A percentile compares a stretch with the other conserved stretches of the same genome.
These are phyloP conservation scores for Atta cephalotes DNA, from an alignment of 1,140 invertebrate genomes.

Conservation along the genomic window DNA sequence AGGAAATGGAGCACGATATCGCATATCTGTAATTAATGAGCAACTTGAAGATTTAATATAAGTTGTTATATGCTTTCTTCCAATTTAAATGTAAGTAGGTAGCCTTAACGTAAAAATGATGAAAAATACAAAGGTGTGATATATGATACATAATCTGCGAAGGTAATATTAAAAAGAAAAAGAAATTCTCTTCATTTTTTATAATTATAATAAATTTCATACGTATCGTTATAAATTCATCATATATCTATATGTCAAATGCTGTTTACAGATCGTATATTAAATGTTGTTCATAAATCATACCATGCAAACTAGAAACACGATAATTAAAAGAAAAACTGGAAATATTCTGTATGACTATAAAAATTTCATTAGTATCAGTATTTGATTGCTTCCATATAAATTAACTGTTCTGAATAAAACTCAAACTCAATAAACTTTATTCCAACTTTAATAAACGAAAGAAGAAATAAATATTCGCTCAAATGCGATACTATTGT, in stretches of 20 bases:
- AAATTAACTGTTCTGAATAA: background rate
- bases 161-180: conserved; percentile 16
- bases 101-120: background rate
- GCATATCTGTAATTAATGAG: conserved; percentile 2
- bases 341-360: background rate
- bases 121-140: conserved; percentile 7
- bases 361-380: background rate
- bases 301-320: background rate
- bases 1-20: background rate
- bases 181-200: background rate
- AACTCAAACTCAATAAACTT: background rate
- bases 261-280: conserved; percentile 3
- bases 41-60: background rate
- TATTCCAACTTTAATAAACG: background rate
- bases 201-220: background rate
- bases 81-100: background rate
- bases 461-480: background rate
- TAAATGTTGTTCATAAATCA: background rate
- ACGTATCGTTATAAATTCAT: background rate
- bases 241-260: background rate
- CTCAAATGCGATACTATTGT: background rate
- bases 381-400: background rate
- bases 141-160: background rate
- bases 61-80: background rate
- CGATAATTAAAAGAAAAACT: background rate